Base-by-base conservation (phyloP, 2,888 invertebrate species). In the Drosophila prostipennis region DNA sequence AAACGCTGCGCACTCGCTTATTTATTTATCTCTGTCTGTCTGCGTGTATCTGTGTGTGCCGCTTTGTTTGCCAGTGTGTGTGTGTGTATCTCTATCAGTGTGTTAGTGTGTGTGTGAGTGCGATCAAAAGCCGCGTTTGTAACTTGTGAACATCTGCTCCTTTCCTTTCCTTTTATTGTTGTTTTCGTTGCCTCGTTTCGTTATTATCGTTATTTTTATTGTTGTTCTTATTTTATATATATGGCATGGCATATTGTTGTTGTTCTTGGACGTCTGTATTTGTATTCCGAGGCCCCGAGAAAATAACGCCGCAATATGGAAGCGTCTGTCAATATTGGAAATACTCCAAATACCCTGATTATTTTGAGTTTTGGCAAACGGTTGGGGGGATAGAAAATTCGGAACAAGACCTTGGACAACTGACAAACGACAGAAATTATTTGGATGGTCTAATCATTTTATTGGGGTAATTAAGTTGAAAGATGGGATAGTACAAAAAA, bases 141-240 rank as follows among this genome's bases (percentile, higher is more conserved):
- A 71, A 86, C 87, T 85, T 88, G 89, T 90, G 92, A 91, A 91
- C 91, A 91, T 91, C 91, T 91, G 91, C 91, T 91, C 90, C 82
- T 88, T 86, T 79, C 71, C 69, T 72, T 79, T 74, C 77, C 77
- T 74, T 83, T 77, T 78, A 65, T 63, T 76, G 45, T 78, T 76
- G 69, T 74, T 74, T 57, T 67, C 72, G 72, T 69, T 85, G 84
- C 58, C 72, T 74, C 76, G 74, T 78, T 77, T 88, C 78, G 79
- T 86, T 89, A 76, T 79, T 86, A 83, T 79, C 79, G 87, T 84
- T 58, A 58, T 58, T 80, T 77, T 88, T 86, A 78, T 88, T 80
- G 79, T 88, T 90, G 73, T 78, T 77, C 52, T 89, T 75, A 78
- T 85, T 80, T 79, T 75, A 45, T 45, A 14, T 29, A 26, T 45